Conservation (phyloP, 2,797 vertebrate genomes). For the Pseudomugil gertrudae region DNA sequence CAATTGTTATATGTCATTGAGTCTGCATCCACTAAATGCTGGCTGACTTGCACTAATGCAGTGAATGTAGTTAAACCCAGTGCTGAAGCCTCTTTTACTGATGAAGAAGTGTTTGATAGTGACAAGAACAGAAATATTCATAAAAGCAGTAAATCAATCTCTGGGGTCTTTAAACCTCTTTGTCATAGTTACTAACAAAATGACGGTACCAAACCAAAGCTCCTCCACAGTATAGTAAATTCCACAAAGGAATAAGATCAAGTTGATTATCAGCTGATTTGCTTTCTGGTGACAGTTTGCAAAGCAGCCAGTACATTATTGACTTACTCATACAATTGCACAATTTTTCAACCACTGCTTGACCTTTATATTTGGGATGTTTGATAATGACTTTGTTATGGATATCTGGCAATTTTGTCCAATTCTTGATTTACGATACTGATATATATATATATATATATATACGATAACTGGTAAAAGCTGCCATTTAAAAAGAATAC, state of each 20-base stretch:
- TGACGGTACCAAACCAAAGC: neutral
- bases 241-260: neutral
- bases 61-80: constrained; percentile 16
- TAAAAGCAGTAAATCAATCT: constrained; percentile 18
- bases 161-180: constrained; percentile 15
- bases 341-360: neutral
- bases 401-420: no score
- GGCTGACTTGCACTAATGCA: constrained; percentile 1
- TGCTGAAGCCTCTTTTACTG: constrained; percentile 45
- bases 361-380: no score
- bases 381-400: no score
- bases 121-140: constrained; percentile 24
- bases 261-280: neutral
- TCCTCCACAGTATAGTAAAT: neutral
- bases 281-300: constrained; percentile 2
- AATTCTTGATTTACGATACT: no score
- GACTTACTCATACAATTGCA: constrained; percentile 1
- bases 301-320: constrained; percentile 9
- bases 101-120: constrained; percentile 53
- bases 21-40: constrained; percentile 6
- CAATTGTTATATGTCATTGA: constrained; percentile 12
- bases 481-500: no score
- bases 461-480: no score
- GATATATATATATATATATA: no score
- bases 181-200: constrained; percentile 23